Percentiles rank a stretch among this genome's conserved stretches.
phyloP scores from a whole-genome alignment of 2,113 vertebrate species.

The Campylomormyrus numenius region DNA sequence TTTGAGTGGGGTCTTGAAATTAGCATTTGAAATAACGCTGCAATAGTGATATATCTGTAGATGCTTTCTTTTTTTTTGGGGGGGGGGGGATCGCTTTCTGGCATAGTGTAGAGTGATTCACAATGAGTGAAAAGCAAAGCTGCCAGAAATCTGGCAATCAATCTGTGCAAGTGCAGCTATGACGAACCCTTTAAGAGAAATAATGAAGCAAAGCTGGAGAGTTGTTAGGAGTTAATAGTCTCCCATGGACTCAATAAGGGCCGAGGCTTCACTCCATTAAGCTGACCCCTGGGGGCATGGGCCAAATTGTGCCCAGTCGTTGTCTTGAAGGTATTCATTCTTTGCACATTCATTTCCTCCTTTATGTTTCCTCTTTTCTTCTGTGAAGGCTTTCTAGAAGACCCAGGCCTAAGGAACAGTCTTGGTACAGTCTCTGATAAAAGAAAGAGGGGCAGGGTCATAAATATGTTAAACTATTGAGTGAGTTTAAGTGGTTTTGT shows the following conservation, averaged over 20 bases:
- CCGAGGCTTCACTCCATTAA: conserved; percentile 98
- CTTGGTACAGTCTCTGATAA: conserved; percentile 79
- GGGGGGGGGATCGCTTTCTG: background rate
- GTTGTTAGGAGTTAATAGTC: conserved; percentile 98
- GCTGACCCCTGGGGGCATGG: conserved; percentile 89
- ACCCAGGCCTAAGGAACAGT: conserved; percentile 72
- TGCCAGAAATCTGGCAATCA: conserved; percentile 64
- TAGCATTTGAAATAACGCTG: background rate
- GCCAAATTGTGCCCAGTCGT: conserved; percentile 83
- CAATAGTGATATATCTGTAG: background rate
- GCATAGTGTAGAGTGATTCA: background rate
- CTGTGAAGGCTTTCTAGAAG: conserved; percentile 71
- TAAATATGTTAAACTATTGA: conserved; percentile 96
- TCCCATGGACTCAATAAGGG: conserved; percentile 93
- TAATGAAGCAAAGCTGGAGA: conserved; percentile 77
- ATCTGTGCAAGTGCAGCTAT: conserved; percentile 64
- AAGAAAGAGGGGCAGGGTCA: conserved; percentile 82
- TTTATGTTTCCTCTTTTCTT: conserved; percentile 93
- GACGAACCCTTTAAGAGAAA: conserved; percentile 82
- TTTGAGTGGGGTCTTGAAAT: conserved; percentile 4
- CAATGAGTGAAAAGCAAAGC: conserved; percentile 24
- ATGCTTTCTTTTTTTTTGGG: background rate
- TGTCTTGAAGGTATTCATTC: conserved; percentile 92
- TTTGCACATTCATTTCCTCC: conserved; percentile 94
- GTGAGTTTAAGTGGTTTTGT: conserved; percentile 87